These are phyloP conservation scores for Troglohyphantes excavatus DNA, from an alignment of 2,888 invertebrate species.

Conservation along the genomic window DNA sequence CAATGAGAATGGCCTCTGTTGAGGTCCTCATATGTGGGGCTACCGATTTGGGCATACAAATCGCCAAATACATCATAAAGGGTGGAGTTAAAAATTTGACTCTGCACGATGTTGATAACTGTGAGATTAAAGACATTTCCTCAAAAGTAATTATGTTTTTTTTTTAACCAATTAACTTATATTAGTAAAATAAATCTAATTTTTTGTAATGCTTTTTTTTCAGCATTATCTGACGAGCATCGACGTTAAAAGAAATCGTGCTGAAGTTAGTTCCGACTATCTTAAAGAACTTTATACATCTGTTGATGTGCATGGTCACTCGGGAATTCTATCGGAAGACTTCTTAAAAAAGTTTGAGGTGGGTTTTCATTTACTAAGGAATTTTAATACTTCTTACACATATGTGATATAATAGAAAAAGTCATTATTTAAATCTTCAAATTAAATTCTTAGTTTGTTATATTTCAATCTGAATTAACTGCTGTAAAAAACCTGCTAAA, in stretches of 20 bases:
- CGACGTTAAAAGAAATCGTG: slow-evolving; percentile 94
- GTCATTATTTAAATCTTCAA: too few relatives aligned
- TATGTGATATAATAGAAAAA: too few relatives aligned
- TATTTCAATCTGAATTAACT: too few relatives aligned
- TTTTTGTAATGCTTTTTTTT: slow-evolving; percentile 27
- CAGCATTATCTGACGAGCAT: slow-evolving; percentile 92
- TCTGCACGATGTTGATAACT: slow-evolving; percentile 91
- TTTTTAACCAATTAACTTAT: not conserved
- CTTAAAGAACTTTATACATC: slow-evolving; percentile 95
- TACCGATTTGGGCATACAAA: slow-evolving; percentile 97
- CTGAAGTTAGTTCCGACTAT: slow-evolving; percentile 89
- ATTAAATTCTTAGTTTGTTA: too few relatives aligned
- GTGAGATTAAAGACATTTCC: slow-evolving; percentile 89
- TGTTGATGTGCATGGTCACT: slow-evolving; percentile 90
- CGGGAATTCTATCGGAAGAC: slow-evolving; percentile 89
- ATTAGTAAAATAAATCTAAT: not conserved
- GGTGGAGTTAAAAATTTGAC: slow-evolving; percentile 99
- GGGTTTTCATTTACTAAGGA: not conserved
- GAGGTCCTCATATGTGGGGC: slow-evolving; percentile 97
- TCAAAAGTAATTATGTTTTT: slow-evolving; percentile 86
- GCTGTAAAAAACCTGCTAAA: too few relatives aligned
- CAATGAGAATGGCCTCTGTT: slow-evolving; percentile 98
- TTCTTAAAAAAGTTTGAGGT: slow-evolving; percentile 86
- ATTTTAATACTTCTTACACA: too few relatives aligned
- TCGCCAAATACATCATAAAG: slow-evolving; percentile 98